These are phyloP conservation scores for Hydroisotoma schaefferi DNA, from an alignment of 2,888 invertebrate species.

Conservation along the genomic window DNA sequence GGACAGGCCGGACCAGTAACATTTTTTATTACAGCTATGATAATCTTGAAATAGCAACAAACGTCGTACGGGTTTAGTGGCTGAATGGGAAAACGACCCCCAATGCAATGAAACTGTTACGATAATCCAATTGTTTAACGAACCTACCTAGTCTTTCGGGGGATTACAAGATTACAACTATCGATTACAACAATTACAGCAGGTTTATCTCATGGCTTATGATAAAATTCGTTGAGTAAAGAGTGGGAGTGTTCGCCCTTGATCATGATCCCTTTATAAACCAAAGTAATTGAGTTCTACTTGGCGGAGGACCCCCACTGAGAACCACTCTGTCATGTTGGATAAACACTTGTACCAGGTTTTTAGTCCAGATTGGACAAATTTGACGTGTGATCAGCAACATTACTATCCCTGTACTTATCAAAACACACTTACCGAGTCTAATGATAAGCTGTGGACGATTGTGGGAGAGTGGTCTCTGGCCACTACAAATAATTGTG, in stretches of 20 bases:
- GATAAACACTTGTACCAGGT: conserved; percentile 43
- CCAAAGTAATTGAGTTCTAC: conserved; percentile 41
- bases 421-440: conserved; percentile 11
- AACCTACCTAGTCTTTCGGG: no score
- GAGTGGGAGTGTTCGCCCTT: conserved; percentile 40
- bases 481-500: conserved; percentile 36
- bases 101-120: conserved; percentile 43
- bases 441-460: conserved; percentile 40
- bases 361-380: conserved; percentile 28
- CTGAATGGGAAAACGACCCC: conserved; percentile 31
- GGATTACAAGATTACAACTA: no score
- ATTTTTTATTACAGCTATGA: conserved; percentile 40
- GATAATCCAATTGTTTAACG: conserved; percentile 45
- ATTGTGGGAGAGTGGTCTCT: conserved; percentile 47
- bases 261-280: conserved; percentile 48
- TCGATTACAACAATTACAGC: conserved; percentile 36
- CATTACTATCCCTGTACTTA: conserved; percentile 30
- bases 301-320: no score
- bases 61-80: conserved; percentile 41
- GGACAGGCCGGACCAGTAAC: conserved; percentile 41
- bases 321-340: conserved; percentile 41
- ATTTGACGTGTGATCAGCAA: conserved; percentile 34
- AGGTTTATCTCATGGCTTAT: conserved; percentile 40
- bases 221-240: conserved; percentile 35
- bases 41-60: conserved; percentile 36